phyloP scores from a whole-genome alignment of 2,797 vertebrate genomes.

The Neosilurus mollespiculum region DNA sequence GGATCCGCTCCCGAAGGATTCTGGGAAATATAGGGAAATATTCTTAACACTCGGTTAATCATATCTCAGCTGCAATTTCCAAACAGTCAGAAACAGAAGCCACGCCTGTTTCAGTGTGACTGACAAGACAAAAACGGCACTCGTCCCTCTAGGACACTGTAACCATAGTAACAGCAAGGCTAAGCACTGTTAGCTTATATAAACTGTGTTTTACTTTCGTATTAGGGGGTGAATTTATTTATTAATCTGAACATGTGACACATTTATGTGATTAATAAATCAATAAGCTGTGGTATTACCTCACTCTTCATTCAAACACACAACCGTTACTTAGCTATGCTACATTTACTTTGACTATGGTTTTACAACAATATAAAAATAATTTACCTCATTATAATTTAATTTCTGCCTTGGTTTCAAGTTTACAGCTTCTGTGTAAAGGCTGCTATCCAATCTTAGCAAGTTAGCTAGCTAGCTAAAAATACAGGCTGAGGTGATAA shows the following conservation, averaged over 20 bases:
- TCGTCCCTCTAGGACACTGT: neutral
- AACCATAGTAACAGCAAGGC: slow-evolving; percentile 3
- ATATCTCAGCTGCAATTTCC: neutral
- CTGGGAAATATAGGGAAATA: slow-evolving; percentile 19
- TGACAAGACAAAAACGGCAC: neutral
- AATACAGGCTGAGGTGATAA: neutral
- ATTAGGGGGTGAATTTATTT: neutral
- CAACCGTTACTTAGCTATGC: neutral
- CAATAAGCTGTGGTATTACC: neutral
- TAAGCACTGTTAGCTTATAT: neutral
- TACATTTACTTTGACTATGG: too few relatives aligned
- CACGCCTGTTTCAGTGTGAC: neutral
- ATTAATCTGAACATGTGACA: neutral
- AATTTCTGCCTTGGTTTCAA: neutral
- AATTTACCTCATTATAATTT: too few relatives aligned
- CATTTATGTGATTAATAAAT: neutral
- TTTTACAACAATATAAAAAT: neutral
- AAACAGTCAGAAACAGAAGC: neutral
- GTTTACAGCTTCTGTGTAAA: neutral
- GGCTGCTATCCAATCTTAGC: neutral
- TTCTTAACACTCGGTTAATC: neutral
- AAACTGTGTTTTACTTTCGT: neutral
- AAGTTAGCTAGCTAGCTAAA: neutral
- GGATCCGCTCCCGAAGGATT: neutral
- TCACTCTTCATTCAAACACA: neutral